phyloP scores from a whole-genome alignment of 2,888 invertebrate genomes.

The Bedellia somnulentella region DNA sequence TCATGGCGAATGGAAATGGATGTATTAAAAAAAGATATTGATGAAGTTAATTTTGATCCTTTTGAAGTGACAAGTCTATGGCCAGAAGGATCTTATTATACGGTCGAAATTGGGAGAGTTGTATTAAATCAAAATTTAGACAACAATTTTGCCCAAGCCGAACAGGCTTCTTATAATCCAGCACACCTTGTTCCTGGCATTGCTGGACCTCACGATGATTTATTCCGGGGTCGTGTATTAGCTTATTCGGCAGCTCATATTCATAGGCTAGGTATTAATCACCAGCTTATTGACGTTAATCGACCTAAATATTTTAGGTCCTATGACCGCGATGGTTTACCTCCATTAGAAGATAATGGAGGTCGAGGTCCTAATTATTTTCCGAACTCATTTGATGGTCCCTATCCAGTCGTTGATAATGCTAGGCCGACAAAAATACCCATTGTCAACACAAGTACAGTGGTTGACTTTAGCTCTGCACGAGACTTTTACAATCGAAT shows the following conservation, averaged over 20 bases:
- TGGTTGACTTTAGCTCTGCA: neutral
- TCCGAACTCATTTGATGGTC: slow-evolving; percentile 91
- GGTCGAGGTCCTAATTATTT: slow-evolving; percentile 88
- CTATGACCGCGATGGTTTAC: slow-evolving; percentile 52
- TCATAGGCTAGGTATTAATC: slow-evolving; percentile 29
- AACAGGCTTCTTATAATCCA: slow-evolving; percentile 27
- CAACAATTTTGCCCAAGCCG: slow-evolving; percentile 25
- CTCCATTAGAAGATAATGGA: slow-evolving; percentile 74
- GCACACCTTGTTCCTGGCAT: slow-evolving; percentile 38
- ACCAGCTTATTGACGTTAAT: slow-evolving; percentile 28
- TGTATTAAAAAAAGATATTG: slow-evolving; percentile 27
- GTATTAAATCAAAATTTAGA: slow-evolving; percentile 24
- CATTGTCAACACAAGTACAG: too few species aligned
- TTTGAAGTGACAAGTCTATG: slow-evolving; percentile 29
- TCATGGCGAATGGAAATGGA: slow-evolving; percentile 36
- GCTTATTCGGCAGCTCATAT: slow-evolving; percentile 25
- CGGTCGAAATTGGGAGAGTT: slow-evolving; percentile 24
- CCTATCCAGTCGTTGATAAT: slow-evolving; percentile 63
- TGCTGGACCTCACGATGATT: slow-evolving; percentile 24
- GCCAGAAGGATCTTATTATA: slow-evolving; percentile 32
- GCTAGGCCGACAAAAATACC: slow-evolving; percentile 14
- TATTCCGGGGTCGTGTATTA: slow-evolving; percentile 24
- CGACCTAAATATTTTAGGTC: slow-evolving; percentile 22
- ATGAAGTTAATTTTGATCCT: slow-evolving; percentile 26
- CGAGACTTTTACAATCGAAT: slow-evolving; percentile 18